Evolutionary conservation across 2,797 vertebrate genomes (phyloP).

Genomic region (Brotula barbata): DNA sequence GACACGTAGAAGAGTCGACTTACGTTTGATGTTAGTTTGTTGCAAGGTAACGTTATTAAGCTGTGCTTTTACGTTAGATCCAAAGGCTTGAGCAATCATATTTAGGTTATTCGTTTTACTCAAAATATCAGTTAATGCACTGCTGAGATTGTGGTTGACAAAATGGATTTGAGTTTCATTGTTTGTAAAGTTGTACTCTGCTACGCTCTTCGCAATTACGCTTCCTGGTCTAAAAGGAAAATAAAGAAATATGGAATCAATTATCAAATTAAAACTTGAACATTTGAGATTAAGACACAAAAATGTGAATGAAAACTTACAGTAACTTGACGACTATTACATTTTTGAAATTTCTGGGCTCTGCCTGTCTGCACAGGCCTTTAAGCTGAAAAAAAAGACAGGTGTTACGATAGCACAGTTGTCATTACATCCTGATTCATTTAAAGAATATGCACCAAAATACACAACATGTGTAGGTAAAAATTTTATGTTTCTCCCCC

Average conservation of each 20-base stretch:
- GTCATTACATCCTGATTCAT: not conserved
- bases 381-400: constrained; percentile 58
- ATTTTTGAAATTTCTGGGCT: constrained; percentile 49
- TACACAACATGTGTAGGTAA: no score
- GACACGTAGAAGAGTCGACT: constrained; percentile 21
- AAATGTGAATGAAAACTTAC: constrained; percentile 46
- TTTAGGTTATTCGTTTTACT: constrained; percentile 47
- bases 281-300: not conserved
- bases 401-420: not conserved
- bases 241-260: not conserved
- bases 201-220: constrained; percentile 61
- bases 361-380: constrained; percentile 59
- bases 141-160: constrained; percentile 63
- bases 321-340: constrained; percentile 54
- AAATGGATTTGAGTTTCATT: constrained; percentile 68
- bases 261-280: not conserved
- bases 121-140: constrained; percentile 49
- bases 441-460: no score
- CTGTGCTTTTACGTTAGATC: constrained; percentile 19
- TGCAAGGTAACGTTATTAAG: constrained; percentile 34
- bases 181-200: constrained; percentile 69
- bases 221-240: constrained; percentile 53
- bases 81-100: constrained; percentile 59
- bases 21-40: constrained; percentile 51
- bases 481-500: no score